Conservation (phyloP, 2,797 vertebrate genomes). For the Odontamblyopus lacepedii region DNA sequence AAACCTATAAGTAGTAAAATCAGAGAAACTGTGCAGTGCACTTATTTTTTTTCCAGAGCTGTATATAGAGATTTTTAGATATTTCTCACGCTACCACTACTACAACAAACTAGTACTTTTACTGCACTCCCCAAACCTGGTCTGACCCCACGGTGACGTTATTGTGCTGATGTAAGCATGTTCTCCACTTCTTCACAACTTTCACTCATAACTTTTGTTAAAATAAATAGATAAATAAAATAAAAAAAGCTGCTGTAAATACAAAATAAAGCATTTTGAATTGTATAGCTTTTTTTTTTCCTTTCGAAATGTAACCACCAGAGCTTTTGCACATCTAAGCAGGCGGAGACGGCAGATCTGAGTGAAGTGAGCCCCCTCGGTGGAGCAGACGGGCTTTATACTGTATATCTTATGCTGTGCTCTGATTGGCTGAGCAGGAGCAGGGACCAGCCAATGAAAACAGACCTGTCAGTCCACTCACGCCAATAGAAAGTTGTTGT, state of each 20-base stretch:
- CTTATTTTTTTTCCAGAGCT: no score
- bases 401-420: background rate
- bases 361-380: background rate
- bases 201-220: background rate
- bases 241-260: background rate
- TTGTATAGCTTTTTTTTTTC: no score
- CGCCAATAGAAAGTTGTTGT: constrained; percentile 12
- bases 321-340: background rate
- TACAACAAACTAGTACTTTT: background rate
- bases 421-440: background rate
- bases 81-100: background rate
- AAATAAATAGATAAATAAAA: background rate
- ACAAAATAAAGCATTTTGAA: no score
- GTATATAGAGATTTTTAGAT: no score
- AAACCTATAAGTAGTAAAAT: no score
- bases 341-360: background rate
- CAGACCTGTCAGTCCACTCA: background rate
- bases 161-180: background rate
- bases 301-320: background rate
- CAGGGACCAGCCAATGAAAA: background rate
- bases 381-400: background rate
- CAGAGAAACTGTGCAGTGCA: no score
- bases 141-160: background rate
- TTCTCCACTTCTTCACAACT: background rate
- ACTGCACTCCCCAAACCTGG: background rate